These are phyloP conservation scores for Peucedramus taeniatus DNA, from an alignment of 2,113 vertebrate genomes.

Conservation along the genomic window DNA sequence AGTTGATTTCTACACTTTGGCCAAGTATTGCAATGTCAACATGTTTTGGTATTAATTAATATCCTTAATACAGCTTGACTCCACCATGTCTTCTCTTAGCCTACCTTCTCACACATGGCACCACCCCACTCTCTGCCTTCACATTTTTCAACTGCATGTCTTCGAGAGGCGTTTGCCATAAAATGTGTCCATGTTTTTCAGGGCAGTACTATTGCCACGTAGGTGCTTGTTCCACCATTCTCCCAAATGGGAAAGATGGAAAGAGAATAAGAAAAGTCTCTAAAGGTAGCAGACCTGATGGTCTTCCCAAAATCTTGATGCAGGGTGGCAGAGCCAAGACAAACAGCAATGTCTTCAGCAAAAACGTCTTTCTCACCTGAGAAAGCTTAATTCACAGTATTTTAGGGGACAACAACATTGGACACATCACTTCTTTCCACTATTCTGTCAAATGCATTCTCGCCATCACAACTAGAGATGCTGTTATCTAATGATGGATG, in stretches of 20 bases:
- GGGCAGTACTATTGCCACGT: rapidly evolving
- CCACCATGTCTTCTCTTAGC: not conserved
- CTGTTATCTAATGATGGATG: not conserved
- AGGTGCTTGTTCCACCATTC: not conserved
- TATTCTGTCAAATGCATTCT: not conserved
- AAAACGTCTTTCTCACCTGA: not conserved
- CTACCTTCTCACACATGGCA: not conserved
- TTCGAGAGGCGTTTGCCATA: not conserved
- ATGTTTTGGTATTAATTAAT: not conserved
- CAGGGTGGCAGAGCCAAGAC: not conserved
- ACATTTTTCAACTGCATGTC: not conserved
- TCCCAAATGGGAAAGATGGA: not conserved
- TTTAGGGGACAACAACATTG: not conserved
- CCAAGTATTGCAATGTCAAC: not conserved
- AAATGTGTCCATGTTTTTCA: not conserved
- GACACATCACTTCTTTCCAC: not conserved
- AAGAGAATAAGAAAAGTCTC: not conserved
- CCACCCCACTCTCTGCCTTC: not conserved
- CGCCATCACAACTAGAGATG: not conserved
- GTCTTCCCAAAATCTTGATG: not conserved
- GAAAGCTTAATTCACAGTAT: rapidly evolving
- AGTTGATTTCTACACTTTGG: not conserved
- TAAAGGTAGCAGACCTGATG: not conserved
- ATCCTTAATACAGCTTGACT: not conserved
- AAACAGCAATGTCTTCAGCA: not conserved